Percentiles rank a stretch among this genome's conserved stretches.
These are phyloP conservation scores for Abramis brama DNA, from an alignment of 2,113 vertebrate genomes.

Conservation along the genomic window DNA sequence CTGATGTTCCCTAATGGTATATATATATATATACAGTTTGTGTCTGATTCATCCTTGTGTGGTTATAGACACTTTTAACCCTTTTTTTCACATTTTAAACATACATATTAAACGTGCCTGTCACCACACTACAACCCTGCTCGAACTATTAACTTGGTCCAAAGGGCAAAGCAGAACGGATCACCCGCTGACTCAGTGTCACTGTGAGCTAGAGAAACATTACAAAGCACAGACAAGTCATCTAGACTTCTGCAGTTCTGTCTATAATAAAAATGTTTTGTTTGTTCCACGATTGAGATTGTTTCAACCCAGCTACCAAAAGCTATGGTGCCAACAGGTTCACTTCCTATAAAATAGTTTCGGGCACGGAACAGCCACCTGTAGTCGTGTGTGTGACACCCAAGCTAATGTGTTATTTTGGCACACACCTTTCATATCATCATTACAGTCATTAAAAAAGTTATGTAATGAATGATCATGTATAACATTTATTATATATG, in stretches of 20 bases:
- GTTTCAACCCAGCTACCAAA: background rate
- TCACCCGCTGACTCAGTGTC: conserved; percentile 6
- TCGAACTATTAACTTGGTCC: conserved; percentile 32
- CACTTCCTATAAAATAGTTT: background rate
- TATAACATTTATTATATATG: background rate
- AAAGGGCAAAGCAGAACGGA: conserved; percentile 37
- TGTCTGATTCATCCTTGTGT: background rate
- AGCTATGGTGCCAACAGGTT: background rate
- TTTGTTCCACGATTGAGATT: background rate
- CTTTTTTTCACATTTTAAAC: background rate
- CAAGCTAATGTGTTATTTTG: conserved; percentile 4
- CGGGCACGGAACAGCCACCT: background rate
- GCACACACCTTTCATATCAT: background rate
- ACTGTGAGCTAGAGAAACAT: conserved; percentile 25
- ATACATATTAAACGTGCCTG: background rate
- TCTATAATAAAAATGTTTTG: background rate
- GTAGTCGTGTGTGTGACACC: background rate
- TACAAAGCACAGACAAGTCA: background rate
- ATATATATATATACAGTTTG: background rate
- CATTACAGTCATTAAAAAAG: background rate
- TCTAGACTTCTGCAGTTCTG: background rate
- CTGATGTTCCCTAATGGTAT: background rate
- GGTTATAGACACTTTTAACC: background rate
- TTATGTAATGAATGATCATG: background rate
- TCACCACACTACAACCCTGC: conserved; percentile 12